phyloP scores from a whole-genome alignment of 1,140 invertebrate species.

The Dinothrombium tinctorium region DNA sequence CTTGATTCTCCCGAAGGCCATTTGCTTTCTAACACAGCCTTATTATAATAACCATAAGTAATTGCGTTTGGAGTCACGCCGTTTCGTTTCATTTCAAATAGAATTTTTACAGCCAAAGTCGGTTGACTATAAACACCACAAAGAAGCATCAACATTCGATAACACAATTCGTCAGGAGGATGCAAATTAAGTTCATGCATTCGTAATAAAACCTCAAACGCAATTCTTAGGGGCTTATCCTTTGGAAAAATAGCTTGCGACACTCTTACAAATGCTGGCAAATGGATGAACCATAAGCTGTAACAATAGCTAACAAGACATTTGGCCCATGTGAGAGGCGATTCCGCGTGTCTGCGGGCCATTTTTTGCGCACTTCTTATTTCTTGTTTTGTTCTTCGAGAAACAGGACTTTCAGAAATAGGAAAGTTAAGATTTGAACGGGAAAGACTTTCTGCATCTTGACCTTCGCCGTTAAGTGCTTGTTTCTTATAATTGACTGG shows the following conservation, averaged over 20 bases:
- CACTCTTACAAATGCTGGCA: conserved; percentile 43
- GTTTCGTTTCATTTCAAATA: conserved; percentile 83
- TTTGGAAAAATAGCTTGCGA: conserved; percentile 22
- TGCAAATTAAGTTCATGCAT: conserved; percentile 52
- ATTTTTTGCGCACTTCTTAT: conserved; percentile 70
- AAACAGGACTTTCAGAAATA: conserved; percentile 44
- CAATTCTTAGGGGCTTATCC: conserved; percentile 48
- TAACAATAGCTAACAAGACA: conserved; percentile 28
- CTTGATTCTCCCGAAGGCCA: conserved; percentile 72
- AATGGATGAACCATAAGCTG: conserved; percentile 89
- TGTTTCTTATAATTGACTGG: no score
- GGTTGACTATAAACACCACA: conserved; percentile 85
- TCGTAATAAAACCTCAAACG: conserved; percentile 60
- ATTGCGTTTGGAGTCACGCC: conserved; percentile 88
- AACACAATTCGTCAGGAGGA: conserved; percentile 86
- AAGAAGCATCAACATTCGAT: conserved; percentile 91
- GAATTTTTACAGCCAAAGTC: conserved; percentile 72
- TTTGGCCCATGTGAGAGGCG: conserved; percentile 69
- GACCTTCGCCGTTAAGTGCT: background rate
- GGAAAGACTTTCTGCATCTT: background rate
- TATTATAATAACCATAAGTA: conserved; percentile 73
- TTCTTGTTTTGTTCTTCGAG: conserved; percentile 76
- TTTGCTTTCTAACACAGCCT: conserved; percentile 66
- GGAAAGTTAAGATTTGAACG: background rate
- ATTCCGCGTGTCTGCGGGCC: conserved; percentile 40